Conservation (phyloP, 1,140 invertebrate genomes). For the Muscidifurax raptorellus region DNA sequence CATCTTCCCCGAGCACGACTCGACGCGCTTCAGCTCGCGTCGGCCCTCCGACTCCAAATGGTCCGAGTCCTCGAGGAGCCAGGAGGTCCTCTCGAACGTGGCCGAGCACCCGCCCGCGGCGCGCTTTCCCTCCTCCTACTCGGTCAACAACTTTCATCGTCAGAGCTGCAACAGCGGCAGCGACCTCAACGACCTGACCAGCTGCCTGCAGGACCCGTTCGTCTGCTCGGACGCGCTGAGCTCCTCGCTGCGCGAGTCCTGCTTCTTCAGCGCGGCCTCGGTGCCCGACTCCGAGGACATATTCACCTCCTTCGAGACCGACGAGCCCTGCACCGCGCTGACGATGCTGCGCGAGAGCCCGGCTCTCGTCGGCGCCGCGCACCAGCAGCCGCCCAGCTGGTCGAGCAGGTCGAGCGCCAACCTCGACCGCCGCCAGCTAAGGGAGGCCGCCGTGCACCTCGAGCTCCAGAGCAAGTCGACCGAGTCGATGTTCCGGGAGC, state of each 20-base stretch:
- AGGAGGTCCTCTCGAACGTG: slow-evolving; percentile 66
- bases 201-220: slow-evolving; percentile 66
- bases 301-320: slow-evolving; percentile 69
- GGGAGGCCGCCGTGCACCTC: background rate
- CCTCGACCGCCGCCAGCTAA: slow-evolving; percentile 52
- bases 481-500: slow-evolving; percentile 60
- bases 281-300: slow-evolving; percentile 66
- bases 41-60: slow-evolving; percentile 70
- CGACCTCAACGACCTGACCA: slow-evolving; percentile 67
- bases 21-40: slow-evolving; percentile 68
- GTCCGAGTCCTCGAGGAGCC: slow-evolving; percentile 71
- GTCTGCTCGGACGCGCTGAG: slow-evolving; percentile 67
- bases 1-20: slow-evolving; percentile 67
- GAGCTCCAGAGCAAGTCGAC: slow-evolving; percentile 65
- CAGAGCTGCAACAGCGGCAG: slow-evolving; percentile 68
- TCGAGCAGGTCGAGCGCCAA: background rate
- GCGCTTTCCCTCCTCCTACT: slow-evolving; percentile 68
- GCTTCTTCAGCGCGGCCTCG: slow-evolving; percentile 68
- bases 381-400: background rate
- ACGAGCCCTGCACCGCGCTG: slow-evolving; percentile 53
- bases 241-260: slow-evolving; percentile 68
- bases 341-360: background rate
- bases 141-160: slow-evolving; percentile 71
- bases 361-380: slow-evolving; percentile 1
- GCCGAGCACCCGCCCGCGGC: slow-evolving; percentile 59